Evolutionary conservation across 1,140 invertebrate genomes (phyloP).

Genomic region (Mactra quadrangularis): DNA sequence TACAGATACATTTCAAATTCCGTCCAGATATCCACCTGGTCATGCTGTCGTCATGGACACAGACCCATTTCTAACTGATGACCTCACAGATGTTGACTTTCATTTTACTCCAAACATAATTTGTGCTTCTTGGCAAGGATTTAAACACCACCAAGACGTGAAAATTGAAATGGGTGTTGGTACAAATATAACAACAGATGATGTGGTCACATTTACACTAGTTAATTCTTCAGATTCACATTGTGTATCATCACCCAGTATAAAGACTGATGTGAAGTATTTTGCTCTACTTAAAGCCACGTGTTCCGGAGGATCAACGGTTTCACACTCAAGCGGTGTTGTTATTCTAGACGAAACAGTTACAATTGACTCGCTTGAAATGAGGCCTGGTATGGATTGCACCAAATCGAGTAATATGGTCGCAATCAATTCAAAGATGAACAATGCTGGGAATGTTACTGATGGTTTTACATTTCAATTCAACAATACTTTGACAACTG

Average conservation of each 20-base stretch:
- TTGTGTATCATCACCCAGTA: not conserved
- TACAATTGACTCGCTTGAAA: too few relatives aligned
- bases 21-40: slow-evolving; percentile 52
- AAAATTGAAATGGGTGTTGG: slow-evolving; percentile 24
- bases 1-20: slow-evolving; percentile 54
- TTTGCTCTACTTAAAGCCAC: not conserved
- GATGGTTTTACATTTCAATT: too few relatives aligned
- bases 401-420: too few relatives aligned
- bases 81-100: not conserved
- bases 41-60: slow-evolving; percentile 13
- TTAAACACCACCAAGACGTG: slow-evolving; percentile 18
- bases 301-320: slow-evolving; percentile 1
- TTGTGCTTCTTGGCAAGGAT: not conserved
- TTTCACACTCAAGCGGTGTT: slow-evolving; percentile 9
- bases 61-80: not conserved
- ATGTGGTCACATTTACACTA: not conserved
- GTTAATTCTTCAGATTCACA: not conserved
- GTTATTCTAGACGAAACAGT: not conserved
- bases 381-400: not conserved
- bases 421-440: too few relatives aligned
- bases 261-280: not conserved
- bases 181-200: not conserved
- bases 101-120: slow-evolving; percentile 23
- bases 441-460: too few relatives aligned
- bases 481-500: too few relatives aligned